Conservation (phyloP, 2,797 vertebrate genomes). For the Lacerta bilineata region DNA sequence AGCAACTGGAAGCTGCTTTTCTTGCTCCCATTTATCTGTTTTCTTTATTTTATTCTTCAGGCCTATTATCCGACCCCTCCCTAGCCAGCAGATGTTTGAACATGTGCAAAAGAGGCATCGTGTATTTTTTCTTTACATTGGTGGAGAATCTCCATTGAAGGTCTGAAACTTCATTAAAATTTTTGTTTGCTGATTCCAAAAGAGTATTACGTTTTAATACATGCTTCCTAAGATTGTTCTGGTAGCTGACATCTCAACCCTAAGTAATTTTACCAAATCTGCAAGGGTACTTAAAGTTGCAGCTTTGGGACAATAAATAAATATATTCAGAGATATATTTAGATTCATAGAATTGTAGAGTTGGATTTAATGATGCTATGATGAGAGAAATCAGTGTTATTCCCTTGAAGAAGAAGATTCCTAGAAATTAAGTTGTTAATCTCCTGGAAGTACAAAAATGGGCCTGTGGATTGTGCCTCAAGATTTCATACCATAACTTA, state of each 20-base stretch:
- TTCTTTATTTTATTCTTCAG: constrained; percentile 72
- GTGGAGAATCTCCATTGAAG: constrained; percentile 92
- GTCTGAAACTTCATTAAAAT: constrained; percentile 78
- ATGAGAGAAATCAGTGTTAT: background rate
- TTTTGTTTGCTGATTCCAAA: constrained; percentile 28
- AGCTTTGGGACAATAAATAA: background rate
- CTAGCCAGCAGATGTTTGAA: constrained; percentile 90
- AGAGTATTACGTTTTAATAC: background rate
- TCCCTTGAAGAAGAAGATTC: background rate
- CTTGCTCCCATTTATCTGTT: background rate
- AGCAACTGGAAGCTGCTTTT: background rate
- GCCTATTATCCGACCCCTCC: constrained; percentile 88
- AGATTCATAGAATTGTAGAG: background rate
- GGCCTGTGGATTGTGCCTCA: background rate
- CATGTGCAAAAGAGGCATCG: constrained; percentile 87
- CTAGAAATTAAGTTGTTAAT: background rate
- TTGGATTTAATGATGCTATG: background rate
- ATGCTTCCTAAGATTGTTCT: background rate
- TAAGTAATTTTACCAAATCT: background rate
- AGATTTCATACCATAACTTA: background rate
- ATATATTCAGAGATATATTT: background rate
- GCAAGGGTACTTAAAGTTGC: background rate
- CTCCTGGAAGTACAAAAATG: constrained; percentile 2
- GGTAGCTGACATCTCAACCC: background rate
- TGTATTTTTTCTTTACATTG: constrained; percentile 92